Evolutionary conservation across 2,113 vertebrate species (phyloP).

Genomic region (Lampris incognitus): DNA sequence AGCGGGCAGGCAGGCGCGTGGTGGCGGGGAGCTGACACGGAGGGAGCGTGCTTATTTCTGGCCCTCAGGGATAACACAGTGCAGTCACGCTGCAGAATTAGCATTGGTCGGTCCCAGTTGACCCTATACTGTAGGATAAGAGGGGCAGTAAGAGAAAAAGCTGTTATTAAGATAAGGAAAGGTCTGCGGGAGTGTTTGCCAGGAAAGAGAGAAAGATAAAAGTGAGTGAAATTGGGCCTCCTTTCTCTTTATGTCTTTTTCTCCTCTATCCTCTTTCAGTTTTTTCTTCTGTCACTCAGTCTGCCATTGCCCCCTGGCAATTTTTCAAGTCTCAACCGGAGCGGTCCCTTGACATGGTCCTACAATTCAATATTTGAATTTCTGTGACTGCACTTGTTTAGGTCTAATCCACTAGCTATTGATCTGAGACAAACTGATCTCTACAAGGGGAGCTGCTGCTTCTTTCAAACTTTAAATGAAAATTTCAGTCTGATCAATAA

Average conservation of each 20-base stretch:
- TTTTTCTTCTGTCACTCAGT: slow-evolving; percentile 15
- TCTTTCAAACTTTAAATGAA: slow-evolving; percentile 80
- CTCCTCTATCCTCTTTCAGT: slow-evolving; percentile 18
- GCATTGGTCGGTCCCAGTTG: slow-evolving; percentile 41
- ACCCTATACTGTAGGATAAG: slow-evolving; percentile 1
- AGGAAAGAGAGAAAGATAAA: slow-evolving; percentile 17
- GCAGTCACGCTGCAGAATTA: slow-evolving; percentile 31
- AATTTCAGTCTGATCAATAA: slow-evolving; percentile 75
- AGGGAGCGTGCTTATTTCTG: not conserved
- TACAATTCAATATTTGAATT: slow-evolving; percentile 74
- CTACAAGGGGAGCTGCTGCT: slow-evolving; percentile 74
- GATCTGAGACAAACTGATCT: slow-evolving; percentile 80
- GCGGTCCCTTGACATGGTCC: slow-evolving; percentile 34
- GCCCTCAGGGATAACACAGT: slow-evolving; percentile 33
- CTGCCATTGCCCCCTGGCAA: slow-evolving; percentile 40
- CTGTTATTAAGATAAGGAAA: slow-evolving; percentile 14
- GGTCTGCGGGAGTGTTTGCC: slow-evolving; percentile 11
- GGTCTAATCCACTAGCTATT: slow-evolving; percentile 86
- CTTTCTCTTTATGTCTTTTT: slow-evolving; percentile 3
- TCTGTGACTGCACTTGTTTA: slow-evolving; percentile 83
- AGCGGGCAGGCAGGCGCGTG: slow-evolving; percentile 32
- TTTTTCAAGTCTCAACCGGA: slow-evolving; percentile 57
- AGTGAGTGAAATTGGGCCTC: slow-evolving; percentile 25
- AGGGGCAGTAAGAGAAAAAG: slow-evolving; percentile 23
- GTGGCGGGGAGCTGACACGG: slow-evolving; percentile 31